Conservation (phyloP, 2,113 vertebrate species). For the Sceloporus undulatus region DNA sequence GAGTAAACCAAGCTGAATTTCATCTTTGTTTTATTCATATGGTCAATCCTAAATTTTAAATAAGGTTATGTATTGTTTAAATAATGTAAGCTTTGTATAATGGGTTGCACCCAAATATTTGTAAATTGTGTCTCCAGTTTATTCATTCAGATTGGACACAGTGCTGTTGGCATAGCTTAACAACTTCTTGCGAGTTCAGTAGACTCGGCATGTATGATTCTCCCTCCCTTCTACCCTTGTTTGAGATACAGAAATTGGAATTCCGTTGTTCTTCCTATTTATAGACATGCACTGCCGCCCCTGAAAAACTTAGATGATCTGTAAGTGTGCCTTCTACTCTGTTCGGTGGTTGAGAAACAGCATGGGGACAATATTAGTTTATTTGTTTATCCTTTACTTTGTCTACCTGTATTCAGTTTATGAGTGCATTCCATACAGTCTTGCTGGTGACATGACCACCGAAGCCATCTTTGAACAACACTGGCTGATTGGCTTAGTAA, state of each 20-base stretch:
- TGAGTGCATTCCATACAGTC: too few species aligned
- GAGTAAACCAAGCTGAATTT: neutral
- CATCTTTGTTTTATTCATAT: neutral
- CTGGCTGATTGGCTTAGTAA: too few species aligned
- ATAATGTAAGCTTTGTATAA: neutral
- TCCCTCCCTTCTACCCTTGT: neutral
- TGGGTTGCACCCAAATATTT: neutral
- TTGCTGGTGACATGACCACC: too few species aligned
- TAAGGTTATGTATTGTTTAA: neutral
- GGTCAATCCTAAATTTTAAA: neutral
- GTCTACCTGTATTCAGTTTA: too few species aligned
- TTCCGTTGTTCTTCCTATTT: neutral
- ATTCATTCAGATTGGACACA: neutral
- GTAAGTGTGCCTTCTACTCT: neutral
- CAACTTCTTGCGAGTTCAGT: neutral
- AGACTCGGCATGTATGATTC: neutral
- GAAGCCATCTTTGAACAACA: too few species aligned
- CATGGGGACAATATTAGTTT: too few species aligned
- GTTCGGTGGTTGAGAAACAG: too few species aligned
- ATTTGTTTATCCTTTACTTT: too few species aligned
- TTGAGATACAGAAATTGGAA: neutral
- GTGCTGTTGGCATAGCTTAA: neutral
- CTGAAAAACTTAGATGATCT: neutral
- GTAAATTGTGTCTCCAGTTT: neutral
- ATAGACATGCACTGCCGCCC: too few species aligned